Base-by-base conservation (phyloP, 1,140 invertebrate species). In the Chionoecetes opilio region DNA sequence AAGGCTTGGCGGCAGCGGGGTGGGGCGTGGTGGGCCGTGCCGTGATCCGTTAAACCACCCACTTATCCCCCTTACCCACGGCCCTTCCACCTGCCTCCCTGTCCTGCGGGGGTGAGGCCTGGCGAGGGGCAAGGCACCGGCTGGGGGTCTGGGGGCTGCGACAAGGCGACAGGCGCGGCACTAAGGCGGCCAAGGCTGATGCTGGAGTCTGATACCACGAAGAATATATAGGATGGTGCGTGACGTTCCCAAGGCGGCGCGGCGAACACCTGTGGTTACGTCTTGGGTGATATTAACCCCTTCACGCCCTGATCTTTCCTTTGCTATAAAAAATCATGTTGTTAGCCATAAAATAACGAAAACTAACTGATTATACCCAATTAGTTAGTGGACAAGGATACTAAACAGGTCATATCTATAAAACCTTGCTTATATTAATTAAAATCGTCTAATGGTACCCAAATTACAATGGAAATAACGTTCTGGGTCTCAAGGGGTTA, bases 21-120 rank as follows among this genome's bases (percentile, higher is more conserved):
- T 2, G 21, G 2, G 35, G 87, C 26, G 35, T 8, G 35, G 29
- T 3, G 85, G n/a, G 37, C 29, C 14, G 34, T 11, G 84, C 5
- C 5, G 32, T 41, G 86, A 88, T 75, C 63, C 63, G 63, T 75
- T 75, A 75, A 75, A 75, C 63, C 63, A 75, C 63, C 63, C 63
- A 75, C 63, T 75, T 75, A 75, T 75, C 63, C 63, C 63, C 63
- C 63, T 75, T n/a, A 75, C 63, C 63, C 63, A 26, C 63, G 63
- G 63, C 63, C 63, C 63, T 17, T 75, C 63, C n/a, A 26, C 63
- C 21, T 75, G 63, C 63, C 63, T n/a, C 63, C 8, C 63, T 75
- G 63, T 75, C 63, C 63, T 26, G 21, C n/a, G 63, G 63, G 63
- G 21, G 63, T 75, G 63, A 26, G 63, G 63, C 41, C 8, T 75